Conservation (phyloP, 2,888 invertebrate genomes). For the Willowsia nigromaculata region DNA sequence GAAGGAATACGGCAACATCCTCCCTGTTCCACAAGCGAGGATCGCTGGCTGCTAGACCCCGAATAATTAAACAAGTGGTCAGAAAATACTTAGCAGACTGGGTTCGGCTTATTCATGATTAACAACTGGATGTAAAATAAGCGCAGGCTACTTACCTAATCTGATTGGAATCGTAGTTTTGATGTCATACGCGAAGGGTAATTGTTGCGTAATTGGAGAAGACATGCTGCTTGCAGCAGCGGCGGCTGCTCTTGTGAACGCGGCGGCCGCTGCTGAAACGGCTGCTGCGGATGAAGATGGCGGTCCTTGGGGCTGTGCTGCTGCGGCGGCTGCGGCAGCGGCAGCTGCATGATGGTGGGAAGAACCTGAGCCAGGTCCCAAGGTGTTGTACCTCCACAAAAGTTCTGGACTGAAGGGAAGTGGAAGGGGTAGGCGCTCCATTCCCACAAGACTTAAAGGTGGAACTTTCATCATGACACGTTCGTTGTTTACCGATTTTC, state of each 20-base stretch:
- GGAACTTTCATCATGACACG: conserved; percentile 79
- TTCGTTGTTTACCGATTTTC: neutral
- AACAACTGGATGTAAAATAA: neutral
- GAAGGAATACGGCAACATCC: conserved; percentile 91
- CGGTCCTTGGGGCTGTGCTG: conserved; percentile 81
- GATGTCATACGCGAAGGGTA: conserved; percentile 86
- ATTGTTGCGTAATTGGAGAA: conserved; percentile 84
- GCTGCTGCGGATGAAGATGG: conserved; percentile 77
- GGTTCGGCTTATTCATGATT: no score
- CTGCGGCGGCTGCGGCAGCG: conserved; percentile 77
- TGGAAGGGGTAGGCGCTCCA: conserved; percentile 85
- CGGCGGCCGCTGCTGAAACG: conserved; percentile 78
- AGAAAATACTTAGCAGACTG: neutral
- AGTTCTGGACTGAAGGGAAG: conserved; percentile 91
- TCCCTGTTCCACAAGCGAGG: conserved; percentile 94
- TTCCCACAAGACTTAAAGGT: conserved; percentile 80
- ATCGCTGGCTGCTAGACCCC: conserved; percentile 85
- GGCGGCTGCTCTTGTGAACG: conserved; percentile 74
- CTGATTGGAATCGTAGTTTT: conserved; percentile 92
- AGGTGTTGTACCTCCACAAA: conserved; percentile 90
- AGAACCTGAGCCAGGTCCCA: conserved; percentile 83
- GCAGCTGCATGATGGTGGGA: conserved; percentile 79
- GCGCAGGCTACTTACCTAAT: conserved; percentile 82
- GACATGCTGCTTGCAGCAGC: conserved; percentile 79
- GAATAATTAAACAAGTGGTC: conserved; percentile 57